These are phyloP conservation scores for Prionailurus viverrinus DNA, from an alignment of 2,113 vertebrate species.

Conservation along the genomic window DNA sequence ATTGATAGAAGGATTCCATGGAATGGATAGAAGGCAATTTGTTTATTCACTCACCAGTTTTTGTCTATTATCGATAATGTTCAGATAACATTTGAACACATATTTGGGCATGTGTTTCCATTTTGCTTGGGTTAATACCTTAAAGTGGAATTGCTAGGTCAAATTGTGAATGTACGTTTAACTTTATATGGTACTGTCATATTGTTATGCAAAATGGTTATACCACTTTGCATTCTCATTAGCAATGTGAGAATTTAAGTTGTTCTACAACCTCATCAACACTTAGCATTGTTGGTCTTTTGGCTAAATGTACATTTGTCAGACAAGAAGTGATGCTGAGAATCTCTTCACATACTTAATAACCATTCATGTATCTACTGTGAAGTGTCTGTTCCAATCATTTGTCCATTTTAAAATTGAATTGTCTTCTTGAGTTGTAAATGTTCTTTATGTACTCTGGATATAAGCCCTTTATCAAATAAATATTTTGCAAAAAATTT, in stretches of 20 bases:
- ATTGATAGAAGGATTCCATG: background rate
- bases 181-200: background rate
- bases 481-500: background rate
- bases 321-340: background rate
- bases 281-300: background rate
- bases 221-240: background rate
- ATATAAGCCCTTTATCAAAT: background rate
- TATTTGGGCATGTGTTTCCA: background rate
- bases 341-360: background rate
- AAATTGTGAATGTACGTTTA: background rate
- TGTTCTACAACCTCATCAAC: background rate
- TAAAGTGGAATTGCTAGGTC: background rate
- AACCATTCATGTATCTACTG: background rate
- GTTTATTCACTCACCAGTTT: background rate
- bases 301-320: background rate
- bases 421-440: background rate
- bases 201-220: background rate
- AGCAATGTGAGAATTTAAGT: background rate
- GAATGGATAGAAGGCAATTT: background rate
- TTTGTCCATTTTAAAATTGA: background rate
- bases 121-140: background rate
- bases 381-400: background rate
- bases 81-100: background rate
- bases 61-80: background rate
- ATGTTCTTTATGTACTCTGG: background rate